Conservation (phyloP, 1,140 invertebrate species). For the Sinonovacula constricta region DNA sequence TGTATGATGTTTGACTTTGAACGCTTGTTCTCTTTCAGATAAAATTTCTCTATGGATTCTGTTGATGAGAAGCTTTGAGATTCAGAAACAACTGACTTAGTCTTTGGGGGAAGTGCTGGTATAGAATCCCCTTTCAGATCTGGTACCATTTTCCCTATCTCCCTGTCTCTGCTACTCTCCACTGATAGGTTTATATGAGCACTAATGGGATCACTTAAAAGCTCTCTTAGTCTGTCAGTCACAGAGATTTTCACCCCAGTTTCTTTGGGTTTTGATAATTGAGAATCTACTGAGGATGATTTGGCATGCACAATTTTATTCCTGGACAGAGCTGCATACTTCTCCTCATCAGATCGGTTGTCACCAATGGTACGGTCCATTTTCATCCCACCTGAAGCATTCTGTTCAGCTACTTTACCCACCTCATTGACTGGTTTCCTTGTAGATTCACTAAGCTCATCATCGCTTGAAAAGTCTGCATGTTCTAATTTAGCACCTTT, state of each 20-base stretch:
- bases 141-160: no score
- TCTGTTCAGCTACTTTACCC: no score
- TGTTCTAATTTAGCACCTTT: slow-evolving; percentile 6
- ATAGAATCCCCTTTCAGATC: no score
- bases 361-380: slow-evolving; percentile 3
- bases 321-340: slow-evolving; percentile 40
- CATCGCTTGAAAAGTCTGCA: no score
- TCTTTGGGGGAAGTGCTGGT: no score
- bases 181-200: no score
- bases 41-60: not conserved
- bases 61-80: no score
- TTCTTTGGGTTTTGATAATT: not conserved
- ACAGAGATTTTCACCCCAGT: not conserved
- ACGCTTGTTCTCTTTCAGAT: slow-evolving; percentile 6
- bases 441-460: no score
- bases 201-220: not conserved
- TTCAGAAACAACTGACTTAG: no score
- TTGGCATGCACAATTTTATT: slow-evolving; percentile 41
- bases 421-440: no score
- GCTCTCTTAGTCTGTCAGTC: not conserved
- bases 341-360: slow-evolving; percentile 48
- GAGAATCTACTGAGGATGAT: slow-evolving; percentile 27
- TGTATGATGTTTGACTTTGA: not conserved
- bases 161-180: no score
- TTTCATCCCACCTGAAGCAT: no score